Percentiles rank a stretch among this genome's conserved stretches.
These are phyloP conservation scores for Spilosoma lubricipeda DNA, from an alignment of 2,888 invertebrate genomes.

Conservation along the genomic window DNA sequence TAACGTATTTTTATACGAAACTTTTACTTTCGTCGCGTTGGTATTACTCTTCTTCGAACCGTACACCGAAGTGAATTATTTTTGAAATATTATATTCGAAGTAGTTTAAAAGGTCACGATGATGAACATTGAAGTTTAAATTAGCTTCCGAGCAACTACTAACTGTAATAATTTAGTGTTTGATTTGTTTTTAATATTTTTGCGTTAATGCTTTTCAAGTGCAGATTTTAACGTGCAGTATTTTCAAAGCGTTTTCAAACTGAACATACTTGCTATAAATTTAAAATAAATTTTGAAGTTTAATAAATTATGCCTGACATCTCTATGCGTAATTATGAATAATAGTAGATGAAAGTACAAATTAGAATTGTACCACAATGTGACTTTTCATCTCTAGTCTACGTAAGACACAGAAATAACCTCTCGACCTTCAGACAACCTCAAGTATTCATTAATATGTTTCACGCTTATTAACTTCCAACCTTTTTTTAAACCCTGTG, in stretches of 20 bases:
- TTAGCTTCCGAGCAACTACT: constrained; percentile 18
- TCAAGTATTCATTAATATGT: constrained; percentile 13
- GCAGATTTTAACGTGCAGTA: background rate
- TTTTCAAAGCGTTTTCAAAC: background rate
- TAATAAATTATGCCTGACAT: constrained; percentile 17
- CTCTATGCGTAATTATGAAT: constrained; percentile 21
- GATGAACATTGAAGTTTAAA: constrained; percentile 20
- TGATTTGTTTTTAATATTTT: background rate
- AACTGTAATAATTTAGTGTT: constrained; percentile 14
- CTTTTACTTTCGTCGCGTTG: constrained; percentile 34
- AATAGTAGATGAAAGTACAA: constrained; percentile 10
- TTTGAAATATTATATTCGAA: constrained; percentile 36
- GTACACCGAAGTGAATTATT: constrained; percentile 40
- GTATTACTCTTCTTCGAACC: constrained; percentile 27
- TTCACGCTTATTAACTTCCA: constrained; percentile 20
- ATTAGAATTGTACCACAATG: constrained; percentile 24
- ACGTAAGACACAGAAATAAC: constrained; percentile 24
- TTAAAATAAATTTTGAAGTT: background rate
- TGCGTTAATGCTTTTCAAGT: no score
- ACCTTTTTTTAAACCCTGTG: no score
- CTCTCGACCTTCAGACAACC: constrained; percentile 51
- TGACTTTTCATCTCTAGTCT: constrained; percentile 5
- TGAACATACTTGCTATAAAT: background rate
- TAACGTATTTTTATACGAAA: constrained; percentile 51
- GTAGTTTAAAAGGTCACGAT: constrained; percentile 22